Evolutionary conservation across 2,888 invertebrate species (phyloP).

Genomic region (Conops quadrifasciatus): DNA sequence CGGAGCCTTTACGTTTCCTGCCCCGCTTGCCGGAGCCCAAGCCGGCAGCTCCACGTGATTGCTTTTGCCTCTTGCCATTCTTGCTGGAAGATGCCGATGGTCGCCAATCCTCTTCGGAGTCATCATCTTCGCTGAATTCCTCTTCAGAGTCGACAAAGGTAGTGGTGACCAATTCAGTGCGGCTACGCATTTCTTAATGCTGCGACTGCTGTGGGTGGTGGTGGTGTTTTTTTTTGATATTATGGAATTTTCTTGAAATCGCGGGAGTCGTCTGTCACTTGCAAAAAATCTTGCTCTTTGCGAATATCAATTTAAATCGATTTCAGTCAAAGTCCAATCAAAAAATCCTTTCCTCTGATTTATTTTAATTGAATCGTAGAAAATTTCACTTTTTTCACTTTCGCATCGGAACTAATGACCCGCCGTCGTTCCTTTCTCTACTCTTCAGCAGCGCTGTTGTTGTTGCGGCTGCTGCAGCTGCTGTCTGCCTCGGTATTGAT

Average conservation of each 20-base stretch:
- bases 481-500: constrained; percentile 16
- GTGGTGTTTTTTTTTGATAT: not conserved
- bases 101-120: constrained; percentile 65
- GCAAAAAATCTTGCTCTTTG: too few species aligned
- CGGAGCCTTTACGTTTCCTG: constrained; percentile 42
- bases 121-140: constrained; percentile 62
- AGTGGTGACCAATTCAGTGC: constrained; percentile 64
- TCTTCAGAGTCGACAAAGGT: constrained; percentile 65
- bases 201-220: not conserved
- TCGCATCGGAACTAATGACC: not conserved
- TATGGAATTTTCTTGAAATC: constrained; percentile 9
- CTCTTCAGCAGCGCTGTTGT: not conserved
- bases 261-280: not conserved
- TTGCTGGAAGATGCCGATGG: constrained; percentile 54
- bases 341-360: not conserved
- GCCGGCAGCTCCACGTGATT: constrained; percentile 44
- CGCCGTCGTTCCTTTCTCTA: not conserved
- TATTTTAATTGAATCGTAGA: not conserved
- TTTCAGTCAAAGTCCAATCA: too few species aligned
- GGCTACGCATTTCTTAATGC: constrained; percentile 59
- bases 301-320: too few species aligned
- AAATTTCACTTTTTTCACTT: not conserved
- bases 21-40: constrained; percentile 42
- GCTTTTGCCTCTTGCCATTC: constrained; percentile 55
- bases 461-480: constrained; percentile 8